phyloP scores from a whole-genome alignment of 2,888 invertebrate species.

The Schizaphis graminum region DNA sequence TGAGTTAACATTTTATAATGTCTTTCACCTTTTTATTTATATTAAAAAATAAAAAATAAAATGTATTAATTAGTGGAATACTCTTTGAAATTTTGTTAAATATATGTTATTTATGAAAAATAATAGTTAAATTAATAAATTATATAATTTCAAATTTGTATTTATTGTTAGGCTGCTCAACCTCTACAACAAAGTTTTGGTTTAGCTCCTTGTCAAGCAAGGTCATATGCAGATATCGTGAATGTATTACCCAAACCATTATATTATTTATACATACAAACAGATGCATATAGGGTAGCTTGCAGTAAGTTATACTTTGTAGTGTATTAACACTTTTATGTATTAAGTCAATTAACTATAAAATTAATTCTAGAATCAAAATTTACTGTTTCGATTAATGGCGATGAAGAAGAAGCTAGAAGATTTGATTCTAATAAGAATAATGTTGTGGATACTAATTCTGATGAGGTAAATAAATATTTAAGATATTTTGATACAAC shows the following conservation, averaged over 20 bases:
- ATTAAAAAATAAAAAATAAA: neutral
- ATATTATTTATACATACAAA: slow-evolving; percentile 89
- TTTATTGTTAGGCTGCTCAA: slow-evolving; percentile 79
- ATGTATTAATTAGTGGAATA: neutral
- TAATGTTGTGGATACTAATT: slow-evolving; percentile 76
- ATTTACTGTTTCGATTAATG: slow-evolving; percentile 66
- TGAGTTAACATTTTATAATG: slow-evolving; percentile 68
- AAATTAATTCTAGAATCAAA: slow-evolving; percentile 66
- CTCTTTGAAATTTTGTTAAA: neutral
- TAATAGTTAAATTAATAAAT: neutral
- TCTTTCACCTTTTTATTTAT: neutral
- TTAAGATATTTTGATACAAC: neutral
- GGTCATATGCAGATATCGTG: slow-evolving; percentile 77
- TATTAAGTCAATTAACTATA: neutral
- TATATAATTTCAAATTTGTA: slow-evolving; percentile 8
- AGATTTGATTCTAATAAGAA: slow-evolving; percentile 74
- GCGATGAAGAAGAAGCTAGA: slow-evolving; percentile 77
- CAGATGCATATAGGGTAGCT: slow-evolving; percentile 85
- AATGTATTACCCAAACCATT: slow-evolving; percentile 84
- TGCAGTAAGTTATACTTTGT: slow-evolving; percentile 73
- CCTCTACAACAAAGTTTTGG: slow-evolving; percentile 91
- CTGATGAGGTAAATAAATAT: slow-evolving; percentile 73
- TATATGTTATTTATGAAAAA: neutral
- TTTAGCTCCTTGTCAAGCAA: slow-evolving; percentile 67
- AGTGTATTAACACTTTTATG: slow-evolving; percentile 40